These are phyloP conservation scores for Ptychoptera albimana DNA, from an alignment of 2,888 invertebrate genomes.

Conservation along the genomic window DNA sequence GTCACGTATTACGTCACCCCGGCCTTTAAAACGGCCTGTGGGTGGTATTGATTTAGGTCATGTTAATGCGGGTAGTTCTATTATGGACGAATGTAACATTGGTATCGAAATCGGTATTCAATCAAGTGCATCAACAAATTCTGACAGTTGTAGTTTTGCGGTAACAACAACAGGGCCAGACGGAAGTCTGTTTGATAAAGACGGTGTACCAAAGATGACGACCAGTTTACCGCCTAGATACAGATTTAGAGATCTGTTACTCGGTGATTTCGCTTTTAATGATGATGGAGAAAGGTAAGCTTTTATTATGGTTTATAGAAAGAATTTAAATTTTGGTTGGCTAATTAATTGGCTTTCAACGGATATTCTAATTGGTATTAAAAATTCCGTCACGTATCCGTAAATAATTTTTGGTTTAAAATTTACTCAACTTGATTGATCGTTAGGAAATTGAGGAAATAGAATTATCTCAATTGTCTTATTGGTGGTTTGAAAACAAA, in stretches of 20 bases:
- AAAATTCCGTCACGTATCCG: too few relatives aligned
- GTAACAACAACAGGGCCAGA: not conserved
- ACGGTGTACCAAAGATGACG: too few relatives aligned
- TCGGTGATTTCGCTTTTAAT: conserved; percentile 60
- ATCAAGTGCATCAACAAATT: too few relatives aligned
- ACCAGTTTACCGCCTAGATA: conserved; percentile 37
- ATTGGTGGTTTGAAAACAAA: too few relatives aligned
- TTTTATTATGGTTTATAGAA: too few relatives aligned
- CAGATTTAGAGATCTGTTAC: conserved; percentile 56
- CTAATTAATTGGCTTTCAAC: too few relatives aligned
- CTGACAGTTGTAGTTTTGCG: not conserved
- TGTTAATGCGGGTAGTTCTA: conserved; percentile 13
- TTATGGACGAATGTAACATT: conserved; percentile 5
- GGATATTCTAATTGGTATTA: too few relatives aligned
- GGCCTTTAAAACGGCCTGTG: conserved; percentile 29
- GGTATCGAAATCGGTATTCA: conserved; percentile 2
- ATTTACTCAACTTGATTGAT: too few relatives aligned
- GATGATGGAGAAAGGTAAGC: conserved; percentile 64
- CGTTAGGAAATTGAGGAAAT: too few relatives aligned
- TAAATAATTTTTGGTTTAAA: too few relatives aligned
- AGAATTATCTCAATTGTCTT: too few relatives aligned
- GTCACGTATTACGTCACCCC: conserved; percentile 29
- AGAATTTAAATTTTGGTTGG: too few relatives aligned
- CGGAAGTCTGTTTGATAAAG: not conserved
- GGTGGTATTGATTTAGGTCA: conserved; percentile 26